phyloP scores from a whole-genome alignment of 2,888 invertebrate species.

The Eupeodes latifasciatus region DNA sequence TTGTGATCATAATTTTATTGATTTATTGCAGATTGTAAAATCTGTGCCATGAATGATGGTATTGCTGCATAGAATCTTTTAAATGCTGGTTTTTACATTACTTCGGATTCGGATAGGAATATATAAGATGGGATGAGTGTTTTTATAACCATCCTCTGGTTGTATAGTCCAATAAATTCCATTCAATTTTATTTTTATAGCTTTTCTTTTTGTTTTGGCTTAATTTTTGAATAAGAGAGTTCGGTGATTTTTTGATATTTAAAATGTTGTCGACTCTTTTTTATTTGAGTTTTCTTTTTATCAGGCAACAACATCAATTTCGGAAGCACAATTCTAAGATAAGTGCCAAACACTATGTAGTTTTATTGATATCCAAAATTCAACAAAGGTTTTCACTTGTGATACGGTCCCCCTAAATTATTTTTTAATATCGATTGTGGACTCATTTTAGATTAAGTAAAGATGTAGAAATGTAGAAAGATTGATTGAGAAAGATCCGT shows the following conservation, averaged over 20 bases:
- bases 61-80: conserved; percentile 45
- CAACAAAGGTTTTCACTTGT: neutral
- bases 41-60: conserved; percentile 37
- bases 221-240: conserved; percentile 23
- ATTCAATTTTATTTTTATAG: conserved; percentile 53
- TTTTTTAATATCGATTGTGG: too few species aligned
- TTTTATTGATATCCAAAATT: neutral
- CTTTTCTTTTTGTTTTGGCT: conserved; percentile 20
- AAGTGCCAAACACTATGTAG: conserved; percentile 14
- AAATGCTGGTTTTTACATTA: conserved; percentile 33
- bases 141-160: conserved; percentile 48
- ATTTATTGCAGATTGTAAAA: conserved; percentile 77
- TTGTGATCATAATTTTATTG: conserved; percentile 79
- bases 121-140: conserved; percentile 56
- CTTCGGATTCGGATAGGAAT: conserved; percentile 15
- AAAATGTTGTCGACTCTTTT: neutral
- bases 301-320: neutral
- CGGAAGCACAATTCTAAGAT: conserved; percentile 14
- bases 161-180: conserved; percentile 70
- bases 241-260: conserved; percentile 17
- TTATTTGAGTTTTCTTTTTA: neutral
- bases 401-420: too few species aligned
- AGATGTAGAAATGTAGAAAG: too few species aligned
- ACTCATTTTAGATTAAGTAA: too few species aligned
- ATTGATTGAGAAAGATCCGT: too few species aligned